A percentile compares a stretch with the other conserved stretches of the same genome.
These are phyloP conservation scores for Gymnogyps californianus DNA, from an alignment of 2,113 vertebrate species.

Conservation along the genomic window DNA sequence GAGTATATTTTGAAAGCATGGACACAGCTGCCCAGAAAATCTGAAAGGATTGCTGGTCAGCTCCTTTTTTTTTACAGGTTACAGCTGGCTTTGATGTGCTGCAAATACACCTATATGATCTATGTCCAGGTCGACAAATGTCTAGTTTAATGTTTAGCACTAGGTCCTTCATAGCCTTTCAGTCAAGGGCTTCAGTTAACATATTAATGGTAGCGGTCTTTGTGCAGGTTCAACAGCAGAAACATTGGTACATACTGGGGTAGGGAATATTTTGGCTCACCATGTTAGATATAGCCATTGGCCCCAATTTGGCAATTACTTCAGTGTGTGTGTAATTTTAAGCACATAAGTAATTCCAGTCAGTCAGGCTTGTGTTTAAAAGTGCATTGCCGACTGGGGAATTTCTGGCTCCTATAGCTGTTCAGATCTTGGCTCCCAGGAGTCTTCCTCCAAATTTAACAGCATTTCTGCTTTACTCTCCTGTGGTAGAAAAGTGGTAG, in stretches of 20 bases:
- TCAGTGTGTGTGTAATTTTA: slow-evolving; percentile 4
- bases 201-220: not conserved
- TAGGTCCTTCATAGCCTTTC: not conserved
- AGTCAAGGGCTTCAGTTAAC: not conserved
- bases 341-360: slow-evolving; percentile 20
- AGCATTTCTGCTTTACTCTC: not conserved
- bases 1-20: not conserved
- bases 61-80: not conserved
- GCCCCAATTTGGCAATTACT: not conserved
- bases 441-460: slow-evolving; percentile 18
- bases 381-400: not conserved
- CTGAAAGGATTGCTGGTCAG: not conserved
- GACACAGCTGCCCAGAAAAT: not conserved
- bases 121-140: not conserved
- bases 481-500: not conserved
- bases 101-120: not conserved
- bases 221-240: not conserved
- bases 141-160: not conserved
- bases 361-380: not conserved
- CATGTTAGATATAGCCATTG: not conserved
- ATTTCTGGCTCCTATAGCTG: not conserved
- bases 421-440: not conserved
- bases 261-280: not conserved
- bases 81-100: not conserved
- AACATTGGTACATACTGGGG: not conserved